These are phyloP conservation scores for Cromileptes altivelis DNA, from an alignment of 2,113 vertebrate species.

Conservation along the genomic window DNA sequence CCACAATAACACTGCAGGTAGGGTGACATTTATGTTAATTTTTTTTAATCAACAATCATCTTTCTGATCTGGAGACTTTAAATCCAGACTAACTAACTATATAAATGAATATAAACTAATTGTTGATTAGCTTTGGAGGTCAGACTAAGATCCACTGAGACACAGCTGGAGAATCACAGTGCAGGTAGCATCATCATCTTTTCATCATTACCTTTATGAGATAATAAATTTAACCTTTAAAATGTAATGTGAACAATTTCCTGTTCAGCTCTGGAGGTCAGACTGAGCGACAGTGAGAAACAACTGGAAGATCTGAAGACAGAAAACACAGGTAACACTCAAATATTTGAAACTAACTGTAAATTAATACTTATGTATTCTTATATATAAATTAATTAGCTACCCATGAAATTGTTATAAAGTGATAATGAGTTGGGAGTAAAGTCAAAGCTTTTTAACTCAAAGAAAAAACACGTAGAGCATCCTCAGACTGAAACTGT, in stretches of 20 bases:
- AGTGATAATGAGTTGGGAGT: not conserved
- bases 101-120: no score
- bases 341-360: no score
- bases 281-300: constrained; percentile 8
- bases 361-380: no score
- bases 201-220: no score
- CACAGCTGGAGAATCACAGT: not conserved
- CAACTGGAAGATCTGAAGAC: not conserved
- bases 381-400: not conserved
- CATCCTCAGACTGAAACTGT: not conserved
- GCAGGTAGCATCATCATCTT: not conserved
- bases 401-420: not conserved
- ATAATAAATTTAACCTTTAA: no score
- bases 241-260: not conserved
- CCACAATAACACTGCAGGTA: constrained; percentile 12
- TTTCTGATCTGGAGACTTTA: not conserved
- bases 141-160: constrained; percentile 8
- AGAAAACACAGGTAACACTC: not conserved
- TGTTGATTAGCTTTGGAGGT: constrained; percentile 5
- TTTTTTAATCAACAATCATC: not conserved
- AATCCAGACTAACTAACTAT: not conserved
- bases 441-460: not conserved
- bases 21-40: no score
- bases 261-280: not conserved
- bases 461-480: not conserved